These are phyloP conservation scores for Cardinalis cardinalis DNA, from an alignment of 2,113 vertebrate species.

Conservation along the genomic window DNA sequence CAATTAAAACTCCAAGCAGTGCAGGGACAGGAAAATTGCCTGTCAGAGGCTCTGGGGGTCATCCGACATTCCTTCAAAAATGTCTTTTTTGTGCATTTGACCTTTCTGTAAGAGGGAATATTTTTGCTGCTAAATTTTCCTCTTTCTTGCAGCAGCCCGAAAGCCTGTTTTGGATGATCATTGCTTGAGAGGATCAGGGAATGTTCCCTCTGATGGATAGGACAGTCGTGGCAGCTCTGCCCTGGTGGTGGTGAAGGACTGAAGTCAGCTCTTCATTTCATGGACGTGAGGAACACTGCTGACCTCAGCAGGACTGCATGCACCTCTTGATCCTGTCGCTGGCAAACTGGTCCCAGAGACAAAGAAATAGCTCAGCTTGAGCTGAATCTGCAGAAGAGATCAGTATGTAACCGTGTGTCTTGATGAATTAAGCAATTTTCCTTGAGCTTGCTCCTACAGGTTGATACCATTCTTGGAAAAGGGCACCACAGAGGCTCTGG, in stretches of 20 bases:
- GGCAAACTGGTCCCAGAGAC: background rate
- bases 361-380: background rate
- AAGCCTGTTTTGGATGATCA: background rate
- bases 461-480: background rate
- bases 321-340: background rate
- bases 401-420: accelerated
- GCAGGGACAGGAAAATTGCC: slow-evolving; percentile 22
- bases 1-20: slow-evolving; percentile 46
- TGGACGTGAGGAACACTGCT: accelerated
- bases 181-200: background rate
- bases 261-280: background rate
- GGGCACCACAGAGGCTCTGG: background rate
- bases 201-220: background rate
- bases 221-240: background rate
- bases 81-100: background rate
- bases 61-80: slow-evolving; percentile 10
- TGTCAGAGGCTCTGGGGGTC: slow-evolving; percentile 12
- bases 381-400: background rate
- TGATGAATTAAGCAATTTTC: background rate
- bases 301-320: background rate
- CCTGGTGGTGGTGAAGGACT: background rate
- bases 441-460: background rate
- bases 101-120: slow-evolving; percentile 32
- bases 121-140: background rate
- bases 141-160: background rate